Base-by-base conservation (phyloP, 2,113 vertebrate genomes). In the Pterocles gutturalis region DNA sequence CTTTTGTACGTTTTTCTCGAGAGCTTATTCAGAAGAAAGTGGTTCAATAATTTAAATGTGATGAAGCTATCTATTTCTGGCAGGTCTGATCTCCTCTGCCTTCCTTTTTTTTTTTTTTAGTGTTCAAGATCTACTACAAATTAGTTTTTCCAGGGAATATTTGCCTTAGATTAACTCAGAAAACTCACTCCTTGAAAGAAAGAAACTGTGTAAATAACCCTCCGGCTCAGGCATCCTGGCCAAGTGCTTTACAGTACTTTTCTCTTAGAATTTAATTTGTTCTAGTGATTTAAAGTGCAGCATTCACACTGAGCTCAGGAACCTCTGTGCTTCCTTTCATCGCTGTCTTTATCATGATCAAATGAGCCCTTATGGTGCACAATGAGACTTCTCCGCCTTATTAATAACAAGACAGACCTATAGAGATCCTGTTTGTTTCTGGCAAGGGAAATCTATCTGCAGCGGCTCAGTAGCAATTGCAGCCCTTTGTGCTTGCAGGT, bases 121-220 rank as follows among this genome's bases (percentile, higher is more conserved):
- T 38, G 19, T 61, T 94, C 58, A 53, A 54, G 73, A 69, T 83
- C 66, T 87, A 57, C 69, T 77, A 81, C 54, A 58, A 71, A 89
- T 94, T 36, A 67, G 67, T 73, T 93, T 94, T 22, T 75, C 33
- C 33, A 25, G 41, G 62, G 85, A 90, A 83, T 79, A 76, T 69
- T 83, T 94, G 41, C 87, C 73, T 94, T 77, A 53, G 41, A 61
- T 91, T 91, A 49, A 53, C 73, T 83, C 53, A 73, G 70, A 66
- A 94, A 88, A 70, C 88, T 77, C 88, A 33, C 70, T 84, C 79
- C 34, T 73, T 65, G 71, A 73, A 89, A 83, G 73, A 85, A 76
- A 79, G 76, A 90, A 92, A 31, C 34, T 41, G 43, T 89, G 53
- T 92, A 95, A 95, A 86, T 90, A 95, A 83, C 62, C 34, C 67